These are phyloP conservation scores for Acanthococcus lagerstroemiae DNA, from an alignment of 2,888 invertebrate species.

Conservation along the genomic window DNA sequence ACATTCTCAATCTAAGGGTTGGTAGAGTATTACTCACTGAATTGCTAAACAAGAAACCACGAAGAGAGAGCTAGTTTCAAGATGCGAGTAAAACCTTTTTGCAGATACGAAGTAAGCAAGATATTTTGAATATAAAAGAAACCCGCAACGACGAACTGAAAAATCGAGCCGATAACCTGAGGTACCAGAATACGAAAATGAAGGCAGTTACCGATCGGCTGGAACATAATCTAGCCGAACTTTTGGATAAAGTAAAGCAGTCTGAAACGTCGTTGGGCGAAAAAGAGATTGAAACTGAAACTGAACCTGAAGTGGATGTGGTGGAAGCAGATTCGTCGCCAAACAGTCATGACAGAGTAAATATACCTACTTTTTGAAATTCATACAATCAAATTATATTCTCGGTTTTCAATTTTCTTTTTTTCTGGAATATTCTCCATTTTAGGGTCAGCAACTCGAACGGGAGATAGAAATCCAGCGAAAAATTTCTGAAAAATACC, in stretches of 20 bases:
- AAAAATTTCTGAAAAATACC: constrained; percentile 10
- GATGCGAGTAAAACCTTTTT: background rate
- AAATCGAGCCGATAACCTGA: constrained; percentile 19
- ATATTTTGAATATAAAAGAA: constrained; percentile 15
- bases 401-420: too few relatives aligned
- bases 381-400: too few relatives aligned
- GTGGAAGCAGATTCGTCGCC: background rate
- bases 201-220: constrained; percentile 13
- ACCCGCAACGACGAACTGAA: constrained; percentile 18
- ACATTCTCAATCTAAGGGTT: constrained; percentile 5
- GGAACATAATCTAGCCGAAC: constrained; percentile 22
- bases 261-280: background rate
- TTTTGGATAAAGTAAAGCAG: constrained; percentile 17
- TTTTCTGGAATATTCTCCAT: background rate
- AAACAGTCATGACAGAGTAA: too few relatives aligned
- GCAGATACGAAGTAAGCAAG: constrained; percentile 12
- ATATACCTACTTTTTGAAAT: too few relatives aligned
- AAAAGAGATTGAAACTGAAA: background rate
- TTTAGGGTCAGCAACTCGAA: background rate
- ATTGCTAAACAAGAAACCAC: background rate
- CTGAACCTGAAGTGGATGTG: background rate
- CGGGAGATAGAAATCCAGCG: constrained; percentile 12
- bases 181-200: constrained; percentile 26
- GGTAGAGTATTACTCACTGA: background rate
- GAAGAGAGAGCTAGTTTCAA: background rate